A percentile compares a stretch with the other conserved stretches of the same genome.
These are phyloP conservation scores for Chelidonichthys spinosus DNA, from an alignment of 2,797 vertebrate species.

Conservation along the genomic window DNA sequence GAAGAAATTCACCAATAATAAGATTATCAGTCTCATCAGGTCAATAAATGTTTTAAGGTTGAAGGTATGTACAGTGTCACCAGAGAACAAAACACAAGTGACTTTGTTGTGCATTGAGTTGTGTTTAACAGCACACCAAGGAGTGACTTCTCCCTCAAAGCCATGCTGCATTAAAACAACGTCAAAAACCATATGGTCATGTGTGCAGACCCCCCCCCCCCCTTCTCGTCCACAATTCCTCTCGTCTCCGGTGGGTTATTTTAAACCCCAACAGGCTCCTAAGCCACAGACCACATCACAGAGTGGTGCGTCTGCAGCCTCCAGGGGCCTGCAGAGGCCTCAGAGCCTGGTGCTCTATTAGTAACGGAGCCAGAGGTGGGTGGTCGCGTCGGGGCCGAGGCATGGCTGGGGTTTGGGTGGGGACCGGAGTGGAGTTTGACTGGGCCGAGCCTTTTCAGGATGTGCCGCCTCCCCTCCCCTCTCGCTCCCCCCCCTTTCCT, in stretches of 20 bases:
- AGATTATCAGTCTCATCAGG: not conserved
- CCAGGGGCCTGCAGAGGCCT: conserved; percentile 69
- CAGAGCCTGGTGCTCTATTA: conserved; percentile 74
- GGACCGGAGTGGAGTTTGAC: conserved; percentile 57
- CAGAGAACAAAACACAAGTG: not conserved
- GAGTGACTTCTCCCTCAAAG: conserved; percentile 42
- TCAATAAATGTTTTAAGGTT: conserved; percentile 11
- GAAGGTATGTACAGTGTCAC: conserved; percentile 2
- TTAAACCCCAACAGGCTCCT: conserved; percentile 77
- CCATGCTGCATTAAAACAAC: conserved; percentile 73
- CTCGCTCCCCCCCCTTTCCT: conserved; percentile 45
- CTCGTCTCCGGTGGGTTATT: conserved; percentile 81
- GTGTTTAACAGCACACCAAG: conserved; percentile 1
- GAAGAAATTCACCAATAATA: not conserved
- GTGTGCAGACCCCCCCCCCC: conserved; percentile 66
- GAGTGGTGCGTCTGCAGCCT: conserved; percentile 68
- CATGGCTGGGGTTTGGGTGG: conserved; percentile 74
- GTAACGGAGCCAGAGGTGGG: conserved; percentile 78
- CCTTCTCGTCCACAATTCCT: conserved; percentile 64
- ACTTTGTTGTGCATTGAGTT: conserved; percentile 11
- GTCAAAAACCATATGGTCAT: conserved; percentile 74
- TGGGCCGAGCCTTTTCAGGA: conserved; percentile 55
- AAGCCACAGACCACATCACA: conserved; percentile 82
- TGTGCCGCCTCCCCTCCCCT: conserved; percentile 43
- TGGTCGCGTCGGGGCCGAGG: conserved; percentile 69